Evolutionary conservation across 2,888 invertebrate genomes (phyloP).

Genomic region (Mythimna loreyi): DNA sequence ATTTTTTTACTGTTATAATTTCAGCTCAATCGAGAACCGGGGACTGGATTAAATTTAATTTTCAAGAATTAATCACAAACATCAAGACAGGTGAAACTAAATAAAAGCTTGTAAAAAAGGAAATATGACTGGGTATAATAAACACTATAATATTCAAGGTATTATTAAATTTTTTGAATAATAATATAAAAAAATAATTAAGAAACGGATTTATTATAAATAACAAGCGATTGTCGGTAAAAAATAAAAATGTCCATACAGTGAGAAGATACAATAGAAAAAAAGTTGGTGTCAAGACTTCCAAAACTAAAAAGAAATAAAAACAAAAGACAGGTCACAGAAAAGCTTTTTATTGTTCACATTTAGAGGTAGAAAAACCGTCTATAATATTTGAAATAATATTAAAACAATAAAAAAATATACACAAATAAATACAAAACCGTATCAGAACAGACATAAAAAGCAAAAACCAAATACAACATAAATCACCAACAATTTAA

Average conservation of each 20-base stretch:
- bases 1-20: no score
- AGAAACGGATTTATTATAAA: no score
- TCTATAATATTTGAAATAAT: slow-evolving; percentile 23
- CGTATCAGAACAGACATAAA: slow-evolving; percentile 31
- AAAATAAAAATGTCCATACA: neutral
- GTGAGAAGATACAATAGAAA: slow-evolving; percentile 7
- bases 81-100: no score
- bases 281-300: neutral
- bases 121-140: no score
- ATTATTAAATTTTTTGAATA: no score
- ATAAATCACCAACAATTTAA: neutral
- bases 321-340: slow-evolving; percentile 59
- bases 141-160: no score
- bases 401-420: slow-evolving; percentile 37
- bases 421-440: slow-evolving; percentile 19
- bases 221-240: no score
- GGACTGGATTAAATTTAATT: no score
- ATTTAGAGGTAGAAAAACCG: slow-evolving; percentile 21
- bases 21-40: no score
- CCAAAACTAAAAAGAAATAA: slow-evolving; percentile 36
- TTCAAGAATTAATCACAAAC: no score
- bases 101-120: no score
- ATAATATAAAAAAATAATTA: no score
- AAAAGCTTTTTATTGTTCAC: slow-evolving; percentile 61
- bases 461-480: slow-evolving; percentile 24